phyloP scores from a whole-genome alignment of 2,888 invertebrate genomes.

The Dichetophora obliterata region DNA sequence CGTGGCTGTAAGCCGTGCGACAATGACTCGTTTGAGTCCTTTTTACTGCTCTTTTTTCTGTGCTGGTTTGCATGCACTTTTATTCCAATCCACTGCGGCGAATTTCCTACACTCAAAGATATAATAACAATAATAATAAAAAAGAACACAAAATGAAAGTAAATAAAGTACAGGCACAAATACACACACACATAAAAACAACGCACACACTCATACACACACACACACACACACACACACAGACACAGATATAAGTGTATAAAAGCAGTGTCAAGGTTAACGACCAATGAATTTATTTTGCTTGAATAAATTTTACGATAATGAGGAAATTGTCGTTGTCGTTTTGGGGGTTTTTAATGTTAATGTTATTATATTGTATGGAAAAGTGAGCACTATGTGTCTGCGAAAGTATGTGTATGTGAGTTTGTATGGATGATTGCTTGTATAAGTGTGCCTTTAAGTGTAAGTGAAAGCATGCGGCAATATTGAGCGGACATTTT shows the following conservation, averaged over 20 bases:
- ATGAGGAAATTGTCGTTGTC: conserved; percentile 65
- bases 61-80: not conserved
- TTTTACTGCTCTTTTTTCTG: not conserved
- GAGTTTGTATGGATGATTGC: not conserved
- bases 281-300: conserved; percentile 70
- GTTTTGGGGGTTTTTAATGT: conserved; percentile 37
- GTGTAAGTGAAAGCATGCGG: not conserved
- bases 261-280: conserved; percentile 71
- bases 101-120: not conserved
- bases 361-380: conserved; percentile 33
- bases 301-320: conserved; percentile 70
- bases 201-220: conserved; percentile 38
- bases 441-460: conserved; percentile 18
- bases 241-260: conserved; percentile 32
- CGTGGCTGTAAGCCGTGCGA: not conserved
- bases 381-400: conserved; percentile 18
- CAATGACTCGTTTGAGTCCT: not conserved
- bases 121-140: conserved; percentile 35
- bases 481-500: conserved; percentile 9
- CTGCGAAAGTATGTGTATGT: not conserved
- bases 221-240: conserved; percentile 37
- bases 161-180: conserved; percentile 27
- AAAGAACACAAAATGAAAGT: conserved; percentile 39
- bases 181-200: conserved; percentile 39
- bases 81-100: not conserved